Percentiles rank a stretch among this genome's conserved stretches.
Evolutionary conservation across 2,888 invertebrate species (phyloP).

Genomic region (Petrolisthes manimaculis): DNA sequence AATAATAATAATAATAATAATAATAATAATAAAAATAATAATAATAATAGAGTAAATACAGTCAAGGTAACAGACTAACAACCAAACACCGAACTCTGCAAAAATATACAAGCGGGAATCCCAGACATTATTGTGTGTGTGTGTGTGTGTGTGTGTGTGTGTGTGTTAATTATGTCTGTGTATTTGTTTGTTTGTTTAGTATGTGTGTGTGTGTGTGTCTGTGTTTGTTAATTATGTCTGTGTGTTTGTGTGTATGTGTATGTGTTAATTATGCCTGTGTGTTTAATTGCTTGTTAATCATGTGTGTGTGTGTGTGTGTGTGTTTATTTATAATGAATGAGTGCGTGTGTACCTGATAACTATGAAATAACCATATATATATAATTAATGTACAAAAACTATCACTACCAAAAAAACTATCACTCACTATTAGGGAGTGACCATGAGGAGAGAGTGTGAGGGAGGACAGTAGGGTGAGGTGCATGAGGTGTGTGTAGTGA

Average conservation of each 20-base stretch:
- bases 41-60: no score
- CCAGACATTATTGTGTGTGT: background rate
- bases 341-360: no score
- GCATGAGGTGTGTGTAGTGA: background rate
- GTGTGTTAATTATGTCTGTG: background rate
- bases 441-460: background rate
- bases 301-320: background rate
- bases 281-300: background rate
- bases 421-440: background rate
- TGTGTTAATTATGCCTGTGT: background rate
- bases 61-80: no score
- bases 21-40: no score
- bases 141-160: conserved; percentile 1
- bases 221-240: background rate
- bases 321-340: background rate
- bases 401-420: no score
- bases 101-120: background rate
- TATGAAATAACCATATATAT: no score
- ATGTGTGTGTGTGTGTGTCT: background rate
- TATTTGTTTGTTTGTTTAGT: background rate
- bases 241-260: background rate
- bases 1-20: no score
- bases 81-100: background rate
- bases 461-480: background rate
- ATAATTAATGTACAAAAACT: no score